Percentiles rank a stretch among this genome's conserved stretches.
phyloP scores from a whole-genome alignment of 64 coral and sea anemone genomes.

The Cladopsammia gracilis region DNA sequence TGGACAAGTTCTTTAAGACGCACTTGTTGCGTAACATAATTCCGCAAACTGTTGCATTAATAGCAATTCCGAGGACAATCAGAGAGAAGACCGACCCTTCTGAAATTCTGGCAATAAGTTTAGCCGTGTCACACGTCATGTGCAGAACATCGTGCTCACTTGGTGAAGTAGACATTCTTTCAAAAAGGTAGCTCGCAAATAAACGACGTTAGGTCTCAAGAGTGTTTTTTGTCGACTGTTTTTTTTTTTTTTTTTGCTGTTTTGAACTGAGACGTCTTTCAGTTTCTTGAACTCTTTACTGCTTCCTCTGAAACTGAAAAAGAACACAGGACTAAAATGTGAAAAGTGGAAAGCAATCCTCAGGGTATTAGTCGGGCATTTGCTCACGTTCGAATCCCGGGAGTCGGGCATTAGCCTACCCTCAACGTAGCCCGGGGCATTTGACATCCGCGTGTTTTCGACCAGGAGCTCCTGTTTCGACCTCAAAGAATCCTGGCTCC shows the following conservation, averaged over 20 bases:
- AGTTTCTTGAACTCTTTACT: background rate
- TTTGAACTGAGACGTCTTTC: background rate
- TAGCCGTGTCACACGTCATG: constrained; percentile 29
- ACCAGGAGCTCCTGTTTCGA: too few relatives aligned
- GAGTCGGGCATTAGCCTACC: too few relatives aligned
- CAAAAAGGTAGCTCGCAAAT: too few relatives aligned
- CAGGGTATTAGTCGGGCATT: too few relatives aligned
- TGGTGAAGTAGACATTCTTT: background rate
- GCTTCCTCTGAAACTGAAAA: background rate
- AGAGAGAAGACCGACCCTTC: background rate
- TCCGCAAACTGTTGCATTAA: constrained; percentile 25
- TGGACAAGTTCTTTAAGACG: constrained; percentile 66
- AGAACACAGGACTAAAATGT: background rate
- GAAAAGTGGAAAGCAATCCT: background rate
- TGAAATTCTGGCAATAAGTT: constrained; percentile 9
- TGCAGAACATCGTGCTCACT: background rate
- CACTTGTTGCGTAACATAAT: constrained; percentile 39
- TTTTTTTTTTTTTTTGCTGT: background rate
- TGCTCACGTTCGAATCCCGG: too few relatives aligned
- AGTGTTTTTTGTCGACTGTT: background rate
- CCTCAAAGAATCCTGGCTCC: too few relatives aligned
- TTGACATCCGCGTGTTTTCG: too few relatives aligned
- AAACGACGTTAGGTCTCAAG: too few relatives aligned
- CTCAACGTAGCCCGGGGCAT: too few relatives aligned
- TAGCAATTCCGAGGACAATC: constrained; percentile 27